Base-by-base conservation (phyloP, 2,888 invertebrate genomes). In the Cryptus viduatorius region DNA sequence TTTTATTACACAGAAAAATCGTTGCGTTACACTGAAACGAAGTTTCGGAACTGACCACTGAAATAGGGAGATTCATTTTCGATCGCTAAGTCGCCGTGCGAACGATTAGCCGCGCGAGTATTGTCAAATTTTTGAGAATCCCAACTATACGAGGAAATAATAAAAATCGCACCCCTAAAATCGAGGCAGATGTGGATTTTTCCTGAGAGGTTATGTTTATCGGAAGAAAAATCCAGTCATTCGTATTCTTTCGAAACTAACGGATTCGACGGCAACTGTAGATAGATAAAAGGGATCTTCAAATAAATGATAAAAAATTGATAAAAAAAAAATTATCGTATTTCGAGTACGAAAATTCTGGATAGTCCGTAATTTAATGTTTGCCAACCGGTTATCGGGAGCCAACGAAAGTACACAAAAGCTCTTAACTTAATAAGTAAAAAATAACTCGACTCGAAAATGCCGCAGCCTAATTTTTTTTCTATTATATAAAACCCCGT, bases 41-140 rank as follows among this genome's bases (percentile, higher is more conserved):
- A 81, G 31, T 14, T 42, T 56, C 72, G 53, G 53, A 29, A 72
- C 72, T 84, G 84, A 81, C 84, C 84, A 73, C 53, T 64, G 68
- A 73, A 73, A 78, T 48, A 37, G 31, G n/a, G 59, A 46, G 12
- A 29, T 48, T 29, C 59, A 42, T 59, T 29, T 61, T 44, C 78
- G 46, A 50, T 24, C 56, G 48, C 42, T 48, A 19, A 75, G 75
- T 79, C 79, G 61, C 65, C 71, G 75, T 79, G 79, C 72, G 75
- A 79, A 71, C 84, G 84, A 84, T 84, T 84, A 82, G 82, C 79
- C 79, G 29, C 61, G 71, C 76, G 79, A 61, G 79, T 71, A 79
- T 84, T 84, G 79, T 84, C 53, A 31, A 48, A 50, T 69, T 44
- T 16, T 50, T 19, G 69, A 53, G 59, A 24, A 24, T 75, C 61